Percentiles rank a stretch among this genome's conserved stretches.
phyloP scores from a whole-genome alignment of 2,113 vertebrate genomes.

The Camelus bactrianus region DNA sequence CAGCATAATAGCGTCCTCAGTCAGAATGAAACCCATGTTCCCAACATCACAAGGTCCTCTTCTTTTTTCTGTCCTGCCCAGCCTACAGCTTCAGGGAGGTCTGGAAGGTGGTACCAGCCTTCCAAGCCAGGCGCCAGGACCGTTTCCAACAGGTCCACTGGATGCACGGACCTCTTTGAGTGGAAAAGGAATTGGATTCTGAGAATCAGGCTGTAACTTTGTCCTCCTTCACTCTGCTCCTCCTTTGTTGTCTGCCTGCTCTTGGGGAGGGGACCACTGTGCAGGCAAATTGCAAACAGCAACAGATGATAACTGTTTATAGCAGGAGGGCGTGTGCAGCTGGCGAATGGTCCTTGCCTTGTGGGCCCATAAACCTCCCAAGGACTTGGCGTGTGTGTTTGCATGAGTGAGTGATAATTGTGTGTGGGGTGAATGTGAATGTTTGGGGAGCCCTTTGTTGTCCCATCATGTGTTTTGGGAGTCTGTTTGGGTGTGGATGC shows the following conservation, averaged over 20 bases:
- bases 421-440: neutral
- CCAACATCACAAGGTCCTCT: neutral
- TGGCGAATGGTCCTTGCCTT: neutral
- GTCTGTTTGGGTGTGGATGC: neutral
- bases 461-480: neutral
- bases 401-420: neutral
- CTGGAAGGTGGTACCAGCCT: neutral
- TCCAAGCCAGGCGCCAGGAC: fast-evolving
- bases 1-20: neutral
- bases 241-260: neutral
- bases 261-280: neutral
- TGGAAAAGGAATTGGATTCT: neutral
- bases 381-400: neutral
- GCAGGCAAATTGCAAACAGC: neutral
- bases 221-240: fast-evolving
- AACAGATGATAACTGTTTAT: neutral
- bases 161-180: neutral
- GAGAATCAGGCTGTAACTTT: neutral
- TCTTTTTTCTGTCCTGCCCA: neutral
- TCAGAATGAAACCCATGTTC: fast-evolving
- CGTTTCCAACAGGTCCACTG: fast-evolving
- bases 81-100: neutral
- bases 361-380: slow-evolving; percentile 1
- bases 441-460: slow-evolving; percentile 35
- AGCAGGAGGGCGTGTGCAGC: neutral